Conservation (phyloP, 2,797 vertebrate genomes). For the Potorous gilbertii region DNA sequence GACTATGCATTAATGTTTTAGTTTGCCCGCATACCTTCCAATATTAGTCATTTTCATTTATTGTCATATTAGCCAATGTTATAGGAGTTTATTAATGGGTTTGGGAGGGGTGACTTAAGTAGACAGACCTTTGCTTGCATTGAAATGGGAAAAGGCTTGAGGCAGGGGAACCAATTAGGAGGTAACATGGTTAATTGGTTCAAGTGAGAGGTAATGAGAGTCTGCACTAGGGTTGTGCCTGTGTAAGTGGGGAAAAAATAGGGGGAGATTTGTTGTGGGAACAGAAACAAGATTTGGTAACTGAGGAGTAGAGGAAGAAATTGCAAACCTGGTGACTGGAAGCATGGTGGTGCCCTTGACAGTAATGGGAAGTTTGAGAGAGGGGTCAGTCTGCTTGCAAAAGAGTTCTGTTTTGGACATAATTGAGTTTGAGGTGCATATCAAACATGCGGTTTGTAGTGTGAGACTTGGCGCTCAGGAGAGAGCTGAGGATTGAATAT, state of each 20-base stretch:
- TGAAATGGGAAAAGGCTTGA: neutral
- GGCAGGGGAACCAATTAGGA: neutral
- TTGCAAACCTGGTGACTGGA: neutral
- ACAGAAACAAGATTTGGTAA: neutral
- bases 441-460: neutral
- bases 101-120: neutral
- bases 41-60: neutral
- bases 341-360: neutral
- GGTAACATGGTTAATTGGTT: neutral
- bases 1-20: neutral
- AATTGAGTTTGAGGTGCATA: neutral
- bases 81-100: neutral
- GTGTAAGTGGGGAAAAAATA: neutral
- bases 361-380: neutral
- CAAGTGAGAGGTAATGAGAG: neutral
- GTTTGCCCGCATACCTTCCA: neutral
- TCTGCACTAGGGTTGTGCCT: neutral
- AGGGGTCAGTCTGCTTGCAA: neutral
- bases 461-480: neutral
- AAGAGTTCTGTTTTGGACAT: neutral
- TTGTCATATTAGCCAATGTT: neutral
- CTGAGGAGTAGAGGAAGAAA: neutral
- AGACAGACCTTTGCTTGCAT: neutral
- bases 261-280: neutral
- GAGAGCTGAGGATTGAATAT: neutral